Base-by-base conservation (phyloP, 2,888 invertebrate genomes). In the Chelonus formosanus region DNA sequence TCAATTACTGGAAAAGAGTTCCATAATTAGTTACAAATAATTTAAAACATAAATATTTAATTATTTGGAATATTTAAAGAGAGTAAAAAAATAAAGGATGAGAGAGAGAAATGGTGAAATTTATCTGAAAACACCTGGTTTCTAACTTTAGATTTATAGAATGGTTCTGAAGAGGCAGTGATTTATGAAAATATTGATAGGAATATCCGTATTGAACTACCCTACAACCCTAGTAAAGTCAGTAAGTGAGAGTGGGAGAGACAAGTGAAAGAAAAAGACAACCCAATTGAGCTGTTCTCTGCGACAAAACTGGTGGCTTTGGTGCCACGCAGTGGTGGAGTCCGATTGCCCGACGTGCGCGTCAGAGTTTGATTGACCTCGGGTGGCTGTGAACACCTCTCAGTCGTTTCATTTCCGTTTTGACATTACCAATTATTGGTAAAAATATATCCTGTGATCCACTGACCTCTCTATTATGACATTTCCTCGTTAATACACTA, bases 301-400 rank as follows among this genome's bases (percentile, higher is more conserved):
- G 53, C 64, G 55, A 56, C 65, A 65, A 56, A 61, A 60, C 50
- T 60, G 36, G 52, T 58, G 36, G 58, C 31, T 48, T 60, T 10
- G 31, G 54, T 50, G 54, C 5, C 59, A 47, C 57, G 60, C 60
- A 65, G 54, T 55, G 43, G 48, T 35, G 20, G 32, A 52, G 43
- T 60, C 52, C 60, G 60, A 65, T 65, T 65, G 65, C 47, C 35
- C 59, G 20, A 52, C 35, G 53, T 50, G 36, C 52, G 58, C 53
- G 53, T 52, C 65, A 65, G 55, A 60, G 65, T 65, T 54, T 65
- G 65, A 65, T 65, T 65, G 65, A 65, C 65, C 65, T 60, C 65
- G 50, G 60, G 56, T 61, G 59, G 48, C 40, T 54, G 48, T 32
- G 58, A 48, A 65, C 60, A 65, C 60, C 65, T 44, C 47, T 55